phyloP scores from a whole-genome alignment of 2,113 vertebrate species.

The Dryoscopus gambensis region DNA sequence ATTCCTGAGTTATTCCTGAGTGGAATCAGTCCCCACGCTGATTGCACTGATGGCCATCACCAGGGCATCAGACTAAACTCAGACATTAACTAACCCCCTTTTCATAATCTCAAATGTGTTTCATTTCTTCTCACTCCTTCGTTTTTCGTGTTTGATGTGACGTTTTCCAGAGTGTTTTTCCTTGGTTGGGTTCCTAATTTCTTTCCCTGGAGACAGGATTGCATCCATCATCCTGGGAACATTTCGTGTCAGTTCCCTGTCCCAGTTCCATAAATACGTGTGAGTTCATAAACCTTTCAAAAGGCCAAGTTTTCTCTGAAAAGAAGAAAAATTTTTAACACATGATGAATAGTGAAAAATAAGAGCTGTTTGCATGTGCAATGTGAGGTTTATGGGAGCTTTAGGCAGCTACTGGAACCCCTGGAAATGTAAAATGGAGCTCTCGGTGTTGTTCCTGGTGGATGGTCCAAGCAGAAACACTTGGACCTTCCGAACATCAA shows the following conservation, averaged over 20 bases:
- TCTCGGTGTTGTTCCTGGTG: neutral
- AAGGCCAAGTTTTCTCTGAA: neutral
- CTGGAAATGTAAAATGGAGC: neutral
- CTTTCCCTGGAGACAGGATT: neutral
- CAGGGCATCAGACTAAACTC: neutral
- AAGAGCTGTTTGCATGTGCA: neutral
- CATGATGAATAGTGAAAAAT: conserved; percentile 23
- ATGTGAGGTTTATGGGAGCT: neutral
- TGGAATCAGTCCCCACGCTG: neutral
- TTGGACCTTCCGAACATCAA: neutral
- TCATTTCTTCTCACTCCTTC: conserved; percentile 17
- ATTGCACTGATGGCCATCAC: neutral
- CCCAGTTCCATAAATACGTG: neutral
- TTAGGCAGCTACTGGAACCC: neutral
- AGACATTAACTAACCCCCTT: neutral
- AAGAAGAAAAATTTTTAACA: neutral
- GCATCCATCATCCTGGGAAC: conserved; percentile 8
- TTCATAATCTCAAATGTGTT: neutral
- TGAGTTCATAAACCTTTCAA: conserved; percentile 1
- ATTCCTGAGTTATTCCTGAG: neutral
- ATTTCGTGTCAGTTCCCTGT: neutral
- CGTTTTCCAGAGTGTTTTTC: conserved; percentile 25
- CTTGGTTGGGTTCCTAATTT: neutral
- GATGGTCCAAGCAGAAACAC: neutral
- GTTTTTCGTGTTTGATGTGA: neutral